A percentile compares a stretch with the other conserved stretches of the same genome.
phyloP scores from a whole-genome alignment of 2,113 vertebrate species.

The Peromyscus californicus region DNA sequence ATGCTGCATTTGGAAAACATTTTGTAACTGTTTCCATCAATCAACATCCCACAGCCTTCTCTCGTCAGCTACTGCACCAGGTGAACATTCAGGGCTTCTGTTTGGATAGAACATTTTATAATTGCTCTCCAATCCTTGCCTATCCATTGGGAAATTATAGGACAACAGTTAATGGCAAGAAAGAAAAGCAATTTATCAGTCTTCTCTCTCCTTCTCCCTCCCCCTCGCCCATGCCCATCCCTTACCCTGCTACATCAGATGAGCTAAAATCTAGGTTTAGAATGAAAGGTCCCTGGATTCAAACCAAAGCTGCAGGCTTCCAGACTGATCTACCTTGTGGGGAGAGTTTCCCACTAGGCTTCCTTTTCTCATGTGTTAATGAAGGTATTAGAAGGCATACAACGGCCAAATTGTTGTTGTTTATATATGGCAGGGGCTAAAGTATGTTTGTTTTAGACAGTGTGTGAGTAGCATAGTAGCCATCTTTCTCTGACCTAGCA shows the following conservation, averaged over 20 bases:
- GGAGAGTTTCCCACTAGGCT: not conserved
- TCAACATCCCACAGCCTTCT: not conserved
- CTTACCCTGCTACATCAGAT: not conserved
- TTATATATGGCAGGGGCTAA: not conserved
- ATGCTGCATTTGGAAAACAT: not conserved
- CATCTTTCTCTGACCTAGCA: not conserved
- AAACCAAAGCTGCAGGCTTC: not conserved
- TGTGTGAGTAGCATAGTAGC: rapidly evolving
- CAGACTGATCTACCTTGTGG: not conserved
- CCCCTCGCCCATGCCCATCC: rapidly evolving
- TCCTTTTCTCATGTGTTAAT: not conserved
- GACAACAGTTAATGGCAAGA: not conserved
- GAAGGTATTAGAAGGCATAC: not conserved
- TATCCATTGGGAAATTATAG: not conserved
- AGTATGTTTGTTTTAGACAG: not conserved
- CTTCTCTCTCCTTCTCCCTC: too few species aligned
- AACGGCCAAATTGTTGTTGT: not conserved
- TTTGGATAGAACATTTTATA: not conserved
- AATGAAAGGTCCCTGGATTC: not conserved
- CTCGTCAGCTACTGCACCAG: not conserved
- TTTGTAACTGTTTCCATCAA: not conserved
- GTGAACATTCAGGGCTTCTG: not conserved
- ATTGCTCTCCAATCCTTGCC: not conserved
- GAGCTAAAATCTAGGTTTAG: not conserved
- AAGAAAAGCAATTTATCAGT: not conserved